Evolutionary conservation across 2,888 invertebrate genomes (phyloP), one percentile per base, ranked within the genome.

Genomic region (Callyntrura guangdongensis): DNA sequence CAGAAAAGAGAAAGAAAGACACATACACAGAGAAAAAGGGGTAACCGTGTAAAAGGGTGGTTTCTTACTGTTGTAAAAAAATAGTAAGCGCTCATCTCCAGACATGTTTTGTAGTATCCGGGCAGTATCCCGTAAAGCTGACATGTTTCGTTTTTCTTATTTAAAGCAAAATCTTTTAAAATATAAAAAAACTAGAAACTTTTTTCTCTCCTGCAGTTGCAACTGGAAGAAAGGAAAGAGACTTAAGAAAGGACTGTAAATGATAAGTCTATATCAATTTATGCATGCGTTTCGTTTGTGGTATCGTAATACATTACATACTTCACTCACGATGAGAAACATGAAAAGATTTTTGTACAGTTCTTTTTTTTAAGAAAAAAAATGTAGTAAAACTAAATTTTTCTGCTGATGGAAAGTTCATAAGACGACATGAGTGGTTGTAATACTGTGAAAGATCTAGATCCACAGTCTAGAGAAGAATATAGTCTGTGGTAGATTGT

Each of bases 111-210:
- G 20, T 49, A 61, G 61, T 61, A 36, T 36, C 36, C 36, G 2
- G 36, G 6, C 36, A 36, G 36, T 36, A 6, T 36, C 36, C 36
- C 36, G 36, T 36, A 36, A 36, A 36, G 36, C 36, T 36, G 6
- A 36, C 36, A 49, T 77, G 22, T 49, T 74, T 9, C 49, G 64
- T 22, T 64, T 56, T 25, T 36, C 36, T 36, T 77, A 77, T 79
- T 79, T 79, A 79, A 79, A 79, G 36, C 56, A n/a, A 79, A 79
- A 59, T 79, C 25, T 79, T 79, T 59, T 79, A 17, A 25, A 36
- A 36, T 36, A 36, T 4, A 36, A 36, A 36, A 4, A 36, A 36
- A 36, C 36, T 6, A 36, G 36, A 36, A 14, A 49, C 49, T 25
- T 79, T n/a, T 56, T 25, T 22, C n/a, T 14, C 8, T 11, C 77